Percentiles rank a stretch among this genome's conserved stretches.
Evolutionary conservation across 2,797 vertebrate species (phyloP).

Genomic region (Argya squamiceps): DNA sequence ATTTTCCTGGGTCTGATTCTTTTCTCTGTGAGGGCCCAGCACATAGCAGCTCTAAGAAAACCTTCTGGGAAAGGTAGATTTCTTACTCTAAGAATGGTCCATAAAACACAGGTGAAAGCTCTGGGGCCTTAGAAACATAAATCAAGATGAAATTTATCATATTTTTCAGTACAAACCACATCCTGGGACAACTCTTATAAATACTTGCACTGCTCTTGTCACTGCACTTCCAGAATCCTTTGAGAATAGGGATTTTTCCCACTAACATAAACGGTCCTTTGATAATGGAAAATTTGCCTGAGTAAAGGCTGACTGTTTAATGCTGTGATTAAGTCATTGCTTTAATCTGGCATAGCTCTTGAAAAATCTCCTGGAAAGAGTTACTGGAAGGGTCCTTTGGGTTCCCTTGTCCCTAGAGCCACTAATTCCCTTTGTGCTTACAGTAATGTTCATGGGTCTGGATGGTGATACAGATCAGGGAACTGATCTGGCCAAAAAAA

Average conservation of each 20-base stretch:
- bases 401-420: not conserved
- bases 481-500: not conserved
- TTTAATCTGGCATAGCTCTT: constrained; percentile 41
- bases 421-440: not conserved
- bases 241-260: not conserved
- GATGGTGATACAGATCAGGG: not conserved
- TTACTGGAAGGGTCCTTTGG: constrained; percentile 28
- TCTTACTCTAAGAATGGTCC: not conserved
- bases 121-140: not conserved
- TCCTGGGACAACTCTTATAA: not conserved
- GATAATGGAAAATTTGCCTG: constrained; percentile 60
- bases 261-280: constrained; percentile 31
- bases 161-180: not conserved
- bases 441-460: not conserved
- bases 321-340: constrained; percentile 26
- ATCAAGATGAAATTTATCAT: not conserved
- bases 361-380: constrained; percentile 29
- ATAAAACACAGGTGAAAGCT: not conserved
- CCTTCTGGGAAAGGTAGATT: not conserved
- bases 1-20: not conserved
- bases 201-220: not conserved
- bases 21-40: not conserved
- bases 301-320: constrained; percentile 32
- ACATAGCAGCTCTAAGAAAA: not conserved
- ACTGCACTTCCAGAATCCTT: not conserved